Evolutionary conservation across 1,140 invertebrate species (phyloP).

Genomic region (Tetragonula clypearis): DNA sequence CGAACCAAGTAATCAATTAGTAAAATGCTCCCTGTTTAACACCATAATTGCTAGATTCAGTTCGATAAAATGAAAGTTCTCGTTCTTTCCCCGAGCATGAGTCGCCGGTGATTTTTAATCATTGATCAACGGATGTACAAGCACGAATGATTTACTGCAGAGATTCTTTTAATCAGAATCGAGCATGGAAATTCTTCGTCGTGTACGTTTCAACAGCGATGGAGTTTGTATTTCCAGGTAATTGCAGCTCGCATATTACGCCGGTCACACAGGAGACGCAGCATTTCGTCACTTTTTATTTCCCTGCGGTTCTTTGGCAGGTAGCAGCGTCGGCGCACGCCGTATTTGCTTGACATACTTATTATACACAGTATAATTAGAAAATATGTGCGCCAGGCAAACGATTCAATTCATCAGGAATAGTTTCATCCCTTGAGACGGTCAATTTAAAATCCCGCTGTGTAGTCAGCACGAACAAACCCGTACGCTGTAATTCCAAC

Average conservation of each 20-base stretch:
- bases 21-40: too few species aligned
- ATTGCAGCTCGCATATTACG: conserved; percentile 4
- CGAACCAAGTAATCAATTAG: too few species aligned
- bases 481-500: not conserved
- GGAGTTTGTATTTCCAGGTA: not conserved
- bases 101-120: too few species aligned
- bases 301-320: not conserved
- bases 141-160: not conserved
- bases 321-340: not conserved
- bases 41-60: too few species aligned
- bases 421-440: not conserved
- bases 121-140: not conserved
- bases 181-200: not conserved
- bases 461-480: not conserved
- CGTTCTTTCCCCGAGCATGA: too few species aligned
- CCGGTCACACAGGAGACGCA: not conserved
- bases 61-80: too few species aligned
- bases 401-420: not conserved
- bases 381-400: not conserved
- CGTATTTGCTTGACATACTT: conserved; percentile 6
- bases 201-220: not conserved
- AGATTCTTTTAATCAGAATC: not conserved
- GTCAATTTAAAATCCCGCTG: not conserved
- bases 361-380: conserved; percentile 5
- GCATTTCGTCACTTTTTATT: not conserved